phyloP scores from a whole-genome alignment of 1,140 invertebrate species.

The Caenorhabditis tropicalis region DNA sequence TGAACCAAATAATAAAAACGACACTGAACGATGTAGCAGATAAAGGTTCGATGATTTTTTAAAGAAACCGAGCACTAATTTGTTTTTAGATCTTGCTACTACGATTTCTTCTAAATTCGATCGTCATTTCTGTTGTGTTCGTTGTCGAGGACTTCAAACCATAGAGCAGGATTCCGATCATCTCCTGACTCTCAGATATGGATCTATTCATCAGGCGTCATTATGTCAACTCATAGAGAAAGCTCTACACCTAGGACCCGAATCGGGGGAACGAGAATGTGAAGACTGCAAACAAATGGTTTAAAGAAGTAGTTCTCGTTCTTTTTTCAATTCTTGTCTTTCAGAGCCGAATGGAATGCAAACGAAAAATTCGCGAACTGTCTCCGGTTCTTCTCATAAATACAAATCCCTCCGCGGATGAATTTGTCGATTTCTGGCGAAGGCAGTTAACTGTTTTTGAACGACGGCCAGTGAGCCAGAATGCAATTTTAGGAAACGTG shows the following conservation, averaged over 20 bases:
- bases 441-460: background rate
- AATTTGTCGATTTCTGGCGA: background rate
- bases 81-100: background rate
- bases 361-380: background rate
- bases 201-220: background rate
- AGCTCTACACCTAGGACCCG: background rate
- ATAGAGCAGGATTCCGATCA: background rate
- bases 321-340: background rate
- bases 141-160: background rate
- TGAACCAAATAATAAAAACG: background rate
- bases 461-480: background rate
- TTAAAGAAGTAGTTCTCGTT: background rate
- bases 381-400: background rate
- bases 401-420: background rate
- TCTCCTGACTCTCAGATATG: background rate
- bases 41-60: background rate
- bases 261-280: background rate
- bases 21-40: background rate
- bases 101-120: background rate
- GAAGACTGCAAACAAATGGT: slow-evolving; percentile 22
- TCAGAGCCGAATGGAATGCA: slow-evolving; percentile 20
- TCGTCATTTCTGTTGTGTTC: background rate
- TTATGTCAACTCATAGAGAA: slow-evolving; percentile 17
- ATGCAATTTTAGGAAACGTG: background rate
- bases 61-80: background rate